These are phyloP conservation scores for Phrynocephalus guinanensis DNA, from an alignment of 2,797 vertebrate species.

Conservation along the genomic window DNA sequence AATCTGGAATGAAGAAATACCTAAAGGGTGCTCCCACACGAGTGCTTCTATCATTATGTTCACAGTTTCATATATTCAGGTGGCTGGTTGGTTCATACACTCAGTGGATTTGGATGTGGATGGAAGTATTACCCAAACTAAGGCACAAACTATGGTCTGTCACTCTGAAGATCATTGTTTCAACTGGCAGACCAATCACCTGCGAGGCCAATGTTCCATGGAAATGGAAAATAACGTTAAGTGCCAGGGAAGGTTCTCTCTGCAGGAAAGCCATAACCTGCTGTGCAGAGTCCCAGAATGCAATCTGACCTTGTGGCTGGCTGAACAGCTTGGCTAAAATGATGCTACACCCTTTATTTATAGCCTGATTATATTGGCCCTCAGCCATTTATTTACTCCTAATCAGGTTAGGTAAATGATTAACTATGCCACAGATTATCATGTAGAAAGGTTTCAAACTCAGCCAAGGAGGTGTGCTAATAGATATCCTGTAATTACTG, in stretches of 20 bases:
- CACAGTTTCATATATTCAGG: neutral
- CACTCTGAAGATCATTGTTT: neutral
- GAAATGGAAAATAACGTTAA: slow-evolving; percentile 19
- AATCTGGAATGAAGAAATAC: neutral
- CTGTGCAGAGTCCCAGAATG: slow-evolving; percentile 24
- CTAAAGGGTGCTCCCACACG: neutral
- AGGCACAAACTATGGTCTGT: slow-evolving; percentile 12
- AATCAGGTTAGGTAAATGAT: slow-evolving; percentile 37
- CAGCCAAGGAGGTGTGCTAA: neutral
- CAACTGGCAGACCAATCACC: neutral
- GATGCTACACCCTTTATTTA: slow-evolving; percentile 52
- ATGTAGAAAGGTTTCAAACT: slow-evolving; percentile 12
- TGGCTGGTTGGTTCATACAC: neutral
- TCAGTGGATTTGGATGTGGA: neutral
- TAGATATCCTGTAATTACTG: neutral
- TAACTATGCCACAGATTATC: slow-evolving; percentile 31
- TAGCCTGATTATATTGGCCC: slow-evolving; percentile 38
- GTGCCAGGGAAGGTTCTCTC: slow-evolving; percentile 22
- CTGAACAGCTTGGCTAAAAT: slow-evolving; percentile 43
- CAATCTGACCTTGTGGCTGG: slow-evolving; percentile 25
- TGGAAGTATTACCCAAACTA: neutral
- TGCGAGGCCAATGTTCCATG: neutral
- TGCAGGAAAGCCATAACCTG: slow-evolving; percentile 31
- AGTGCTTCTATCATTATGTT: neutral
- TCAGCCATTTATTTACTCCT: slow-evolving; percentile 39